Percentiles rank a stretch among this genome's conserved stretches.
Conservation (phyloP, 2,888 invertebrate genomes). For the Amaurobius ferox region DNA sequence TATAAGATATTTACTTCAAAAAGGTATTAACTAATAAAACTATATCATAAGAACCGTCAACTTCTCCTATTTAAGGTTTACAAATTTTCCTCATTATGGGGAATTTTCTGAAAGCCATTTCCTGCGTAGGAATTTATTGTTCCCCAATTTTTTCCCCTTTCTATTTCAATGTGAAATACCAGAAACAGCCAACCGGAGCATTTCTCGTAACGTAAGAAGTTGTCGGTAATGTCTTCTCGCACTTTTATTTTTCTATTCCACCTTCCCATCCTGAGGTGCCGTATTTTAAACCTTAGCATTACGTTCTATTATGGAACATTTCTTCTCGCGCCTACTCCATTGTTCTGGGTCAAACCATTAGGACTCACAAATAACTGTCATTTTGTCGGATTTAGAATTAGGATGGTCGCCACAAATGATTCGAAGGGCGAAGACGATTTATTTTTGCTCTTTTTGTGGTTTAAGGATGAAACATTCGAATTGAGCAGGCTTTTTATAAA, state of each 20-base stretch:
- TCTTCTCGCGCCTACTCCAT: constrained; percentile 24
- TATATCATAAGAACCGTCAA: too few relatives aligned
- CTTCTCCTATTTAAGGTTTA: not conserved
- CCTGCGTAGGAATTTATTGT: not conserved
- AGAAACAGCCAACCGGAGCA: not conserved
- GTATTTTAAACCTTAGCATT: constrained; percentile 29
- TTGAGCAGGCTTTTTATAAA: too few relatives aligned
- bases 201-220: constrained; percentile 3
- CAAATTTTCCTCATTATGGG: not conserved
- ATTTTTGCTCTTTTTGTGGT: not conserved
- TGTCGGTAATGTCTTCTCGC: constrained; percentile 12
- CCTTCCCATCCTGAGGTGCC: not conserved
- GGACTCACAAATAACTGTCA: constrained; percentile 39
- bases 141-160: not conserved
- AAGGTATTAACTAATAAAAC: too few relatives aligned
- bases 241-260: not conserved
- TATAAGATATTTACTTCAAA: too few relatives aligned
- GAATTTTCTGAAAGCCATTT: not conserved
- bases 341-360: constrained; percentile 57
- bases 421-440: not conserved
- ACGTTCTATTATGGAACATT: constrained; percentile 41
- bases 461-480: not conserved
- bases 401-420: constrained; percentile 49
- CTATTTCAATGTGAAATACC: not conserved
- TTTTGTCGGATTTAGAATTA: constrained; percentile 25